Evolutionary conservation across 92 coral and sea anemone species (phyloP), one percentile per base, ranked within the genome.

Genomic region (Porites evermanni): DNA sequence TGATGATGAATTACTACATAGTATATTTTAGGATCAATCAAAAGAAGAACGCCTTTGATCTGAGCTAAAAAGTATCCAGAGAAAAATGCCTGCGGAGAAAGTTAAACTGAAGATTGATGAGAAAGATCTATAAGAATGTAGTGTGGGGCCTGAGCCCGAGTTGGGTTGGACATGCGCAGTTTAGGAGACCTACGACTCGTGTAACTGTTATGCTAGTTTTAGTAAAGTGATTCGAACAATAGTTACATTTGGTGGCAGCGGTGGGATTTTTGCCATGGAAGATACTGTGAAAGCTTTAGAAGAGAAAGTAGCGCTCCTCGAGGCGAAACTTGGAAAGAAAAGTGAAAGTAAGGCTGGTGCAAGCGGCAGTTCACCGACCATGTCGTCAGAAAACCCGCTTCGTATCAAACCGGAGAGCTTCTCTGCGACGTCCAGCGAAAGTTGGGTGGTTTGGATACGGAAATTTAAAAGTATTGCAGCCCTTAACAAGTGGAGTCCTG

Each of bases 41-140:
- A 75, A 67, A 19, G 50, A 67, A 50, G 72, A 67, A 14, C 38
- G 47, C 65, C 79, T 75, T 75, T 75, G 64, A 19, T 75, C 66
- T 13, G 79, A 75, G 79, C 66, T 75, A 75, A 75, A 53, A 53
- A 53, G 24, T 53, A 74, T 91, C 19, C 63, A 64, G 67, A 70
- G 29, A 6, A 84, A 83, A 14, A 52, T 88, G 76, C 74, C 75
- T 66, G 84, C 6, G 11, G 91, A 82, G 8, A 92, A 63, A 73
- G 91, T 63, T 56, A 89, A 89, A 74, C 38, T 86, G 8, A 86
- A 71, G 65, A 82, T 87, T 11, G 92, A 86, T 77, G 88, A 88
- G 79, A 85, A 90, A 14, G 93, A 93, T 74, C 52, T 90, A 17
- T 76, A 21, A 21, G 21, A 21, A 21, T 26, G 32, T 26, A 26